phyloP scores from a whole-genome alignment of 1,140 invertebrate species.

The Tetragonula clypearis region DNA sequence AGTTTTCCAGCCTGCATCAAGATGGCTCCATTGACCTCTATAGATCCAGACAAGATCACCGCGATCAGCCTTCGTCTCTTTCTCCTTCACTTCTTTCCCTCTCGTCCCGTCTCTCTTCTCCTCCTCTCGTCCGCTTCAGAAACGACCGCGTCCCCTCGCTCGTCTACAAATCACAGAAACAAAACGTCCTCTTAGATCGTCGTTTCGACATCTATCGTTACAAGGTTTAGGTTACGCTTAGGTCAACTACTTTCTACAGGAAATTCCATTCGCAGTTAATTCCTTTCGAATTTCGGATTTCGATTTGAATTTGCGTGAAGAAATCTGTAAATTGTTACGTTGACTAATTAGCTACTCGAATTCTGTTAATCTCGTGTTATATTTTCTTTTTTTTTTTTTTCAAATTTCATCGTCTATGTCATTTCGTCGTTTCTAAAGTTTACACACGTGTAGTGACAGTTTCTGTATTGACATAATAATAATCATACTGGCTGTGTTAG shows the following conservation, averaged over 20 bases:
- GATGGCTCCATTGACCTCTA: constrained; percentile 68
- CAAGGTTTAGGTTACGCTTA: not conserved
- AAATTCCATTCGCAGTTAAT: too few relatives aligned
- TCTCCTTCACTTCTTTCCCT: not conserved
- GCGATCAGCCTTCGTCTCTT: constrained; percentile 15
- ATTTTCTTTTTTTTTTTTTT: too few relatives aligned
- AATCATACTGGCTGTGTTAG: not conserved
- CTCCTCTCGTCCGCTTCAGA: not conserved
- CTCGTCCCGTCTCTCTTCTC: not conserved
- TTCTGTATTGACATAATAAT: rapidly evolving
- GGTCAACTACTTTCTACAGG: too few relatives aligned
- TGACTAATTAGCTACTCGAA: too few relatives aligned
- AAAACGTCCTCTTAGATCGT: not conserved
- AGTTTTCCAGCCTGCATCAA: constrained; percentile 69
- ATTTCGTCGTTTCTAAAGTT: not conserved
- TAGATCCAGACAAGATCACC: constrained; percentile 30
- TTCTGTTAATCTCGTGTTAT: too few relatives aligned
- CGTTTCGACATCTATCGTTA: constrained; percentile 43
- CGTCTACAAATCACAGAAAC: constrained; percentile 11
- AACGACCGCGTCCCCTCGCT: not conserved
- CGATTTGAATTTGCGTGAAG: too few relatives aligned
- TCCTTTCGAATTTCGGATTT: too few relatives aligned
- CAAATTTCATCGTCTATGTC: not conserved
- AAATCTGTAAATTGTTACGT: too few relatives aligned
- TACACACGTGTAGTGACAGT: not conserved